phyloP scores from a whole-genome alignment of 2,113 vertebrate species.

The Serinus canaria region DNA sequence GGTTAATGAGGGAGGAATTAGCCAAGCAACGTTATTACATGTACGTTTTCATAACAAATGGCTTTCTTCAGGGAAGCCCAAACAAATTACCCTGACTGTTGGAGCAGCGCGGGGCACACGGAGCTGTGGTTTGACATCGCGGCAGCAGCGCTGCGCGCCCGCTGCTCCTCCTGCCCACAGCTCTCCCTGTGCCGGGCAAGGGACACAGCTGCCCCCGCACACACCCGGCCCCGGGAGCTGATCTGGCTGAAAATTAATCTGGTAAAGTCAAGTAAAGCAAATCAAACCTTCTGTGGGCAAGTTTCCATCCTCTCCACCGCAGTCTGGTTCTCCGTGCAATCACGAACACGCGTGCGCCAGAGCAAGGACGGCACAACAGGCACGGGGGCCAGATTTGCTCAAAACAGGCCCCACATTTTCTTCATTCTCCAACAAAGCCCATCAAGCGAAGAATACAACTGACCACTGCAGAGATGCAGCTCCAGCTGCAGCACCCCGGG shows the following conservation, averaged over 20 bases:
- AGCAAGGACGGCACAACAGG: neutral
- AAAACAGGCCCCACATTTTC: neutral
- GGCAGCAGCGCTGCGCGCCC: neutral
- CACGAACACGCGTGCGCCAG: fast-evolving
- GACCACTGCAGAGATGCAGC: neutral
- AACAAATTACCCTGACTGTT: neutral
- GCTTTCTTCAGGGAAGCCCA: neutral
- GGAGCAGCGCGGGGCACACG: neutral
- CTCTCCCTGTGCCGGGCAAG: fast-evolving
- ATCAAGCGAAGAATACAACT: neutral
- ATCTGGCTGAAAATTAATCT: neutral
- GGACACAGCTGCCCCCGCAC: fast-evolving
- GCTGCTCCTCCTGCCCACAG: neutral
- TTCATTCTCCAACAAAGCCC: neutral
- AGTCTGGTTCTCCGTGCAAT: fast-evolving
- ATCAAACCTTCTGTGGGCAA: neutral
- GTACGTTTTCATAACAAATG: neutral
- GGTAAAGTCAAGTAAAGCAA: neutral
- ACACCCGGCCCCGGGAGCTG: neutral
- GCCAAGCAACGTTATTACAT: neutral
- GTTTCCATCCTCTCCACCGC: neutral
- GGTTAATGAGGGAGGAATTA: neutral
- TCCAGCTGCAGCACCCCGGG: neutral
- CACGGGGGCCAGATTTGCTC: neutral
- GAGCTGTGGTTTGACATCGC: fast-evolving